Percentiles rank a stretch among this genome's conserved stretches.
phyloP scores from a whole-genome alignment of 2,113 vertebrate genomes.

The Oriolus oriolus region DNA sequence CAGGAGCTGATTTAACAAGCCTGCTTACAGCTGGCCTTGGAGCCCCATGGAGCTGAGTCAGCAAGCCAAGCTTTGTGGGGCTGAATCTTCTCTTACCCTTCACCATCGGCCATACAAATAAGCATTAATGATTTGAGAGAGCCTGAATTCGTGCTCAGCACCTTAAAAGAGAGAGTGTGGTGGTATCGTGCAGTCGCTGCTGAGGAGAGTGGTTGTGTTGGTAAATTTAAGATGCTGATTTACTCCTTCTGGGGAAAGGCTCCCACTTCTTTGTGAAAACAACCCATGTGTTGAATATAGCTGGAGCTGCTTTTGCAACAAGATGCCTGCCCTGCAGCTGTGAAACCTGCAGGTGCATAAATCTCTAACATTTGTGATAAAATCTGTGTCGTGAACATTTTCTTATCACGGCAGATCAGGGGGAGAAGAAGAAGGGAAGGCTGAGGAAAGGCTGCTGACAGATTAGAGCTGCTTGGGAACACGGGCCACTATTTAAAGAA shows the following conservation, averaged over 20 bases:
- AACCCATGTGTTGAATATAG: neutral
- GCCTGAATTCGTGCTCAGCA: neutral
- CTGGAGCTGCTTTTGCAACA: neutral
- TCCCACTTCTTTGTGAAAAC: neutral
- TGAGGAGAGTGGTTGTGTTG: neutral
- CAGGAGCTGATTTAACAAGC: conserved; percentile 62
- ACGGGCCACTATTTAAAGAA: conserved; percentile 18
- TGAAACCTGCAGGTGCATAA: conserved; percentile 41
- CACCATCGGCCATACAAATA: neutral
- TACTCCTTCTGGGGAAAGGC: neutral
- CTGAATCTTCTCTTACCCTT: neutral
- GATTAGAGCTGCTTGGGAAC: conserved; percentile 9
- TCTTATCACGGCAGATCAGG: neutral
- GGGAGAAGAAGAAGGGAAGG: neutral
- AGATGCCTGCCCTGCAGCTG: conserved; percentile 43
- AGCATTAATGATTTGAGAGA: neutral
- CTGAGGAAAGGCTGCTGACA: conserved; percentile 6
- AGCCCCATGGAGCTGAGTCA: conserved; percentile 22
- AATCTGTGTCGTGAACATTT: neutral
- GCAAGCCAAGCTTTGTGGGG: neutral
- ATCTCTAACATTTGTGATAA: conserved; percentile 14
- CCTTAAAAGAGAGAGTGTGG: neutral
- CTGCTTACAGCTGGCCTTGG: conserved; percentile 49
- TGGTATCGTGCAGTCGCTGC: neutral
- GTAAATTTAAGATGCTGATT: neutral